phyloP scores from a whole-genome alignment of 2,113 vertebrate genomes.

The Ictalurus punctatus region DNA sequence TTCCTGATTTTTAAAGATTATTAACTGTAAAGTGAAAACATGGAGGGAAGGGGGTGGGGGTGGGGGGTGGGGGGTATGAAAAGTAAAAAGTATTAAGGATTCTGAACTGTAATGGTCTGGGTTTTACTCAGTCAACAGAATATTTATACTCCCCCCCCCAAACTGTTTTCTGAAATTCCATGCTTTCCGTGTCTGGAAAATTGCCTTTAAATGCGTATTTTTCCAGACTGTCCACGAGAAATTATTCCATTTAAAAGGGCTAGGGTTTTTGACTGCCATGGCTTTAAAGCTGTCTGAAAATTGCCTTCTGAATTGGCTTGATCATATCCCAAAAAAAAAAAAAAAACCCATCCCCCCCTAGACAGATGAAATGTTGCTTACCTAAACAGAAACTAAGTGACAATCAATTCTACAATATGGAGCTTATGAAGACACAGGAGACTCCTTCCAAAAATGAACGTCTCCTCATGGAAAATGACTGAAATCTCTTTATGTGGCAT shows the following conservation, averaged over 20 bases:
- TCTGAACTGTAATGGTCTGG: not conserved
- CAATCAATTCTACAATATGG: not conserved
- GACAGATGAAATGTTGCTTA: not conserved
- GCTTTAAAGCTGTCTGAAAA: not conserved
- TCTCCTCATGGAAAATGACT: not conserved
- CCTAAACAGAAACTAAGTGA: not conserved
- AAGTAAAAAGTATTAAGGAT: not conserved
- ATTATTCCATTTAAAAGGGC: not conserved
- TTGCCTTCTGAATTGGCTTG: too few species aligned
- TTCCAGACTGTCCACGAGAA: not conserved
- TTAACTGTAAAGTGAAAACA: not conserved
- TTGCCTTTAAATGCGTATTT: not conserved
- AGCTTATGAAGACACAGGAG: not conserved
- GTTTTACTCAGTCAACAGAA: not conserved
- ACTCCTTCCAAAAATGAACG: not conserved
- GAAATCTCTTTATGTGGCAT: not conserved
- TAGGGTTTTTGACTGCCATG: not conserved
- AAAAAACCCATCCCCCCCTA: too few species aligned
- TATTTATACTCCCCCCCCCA: not conserved
- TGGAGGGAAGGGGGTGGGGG: too few species aligned
- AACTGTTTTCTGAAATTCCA: not conserved
- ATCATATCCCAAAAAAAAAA: not conserved
- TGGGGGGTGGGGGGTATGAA: not conserved
- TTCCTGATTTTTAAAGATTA: not conserved
- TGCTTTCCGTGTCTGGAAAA: not conserved